phyloP scores from a whole-genome alignment of 2,113 vertebrate genomes.

The Oreotragus oreotragus region DNA sequence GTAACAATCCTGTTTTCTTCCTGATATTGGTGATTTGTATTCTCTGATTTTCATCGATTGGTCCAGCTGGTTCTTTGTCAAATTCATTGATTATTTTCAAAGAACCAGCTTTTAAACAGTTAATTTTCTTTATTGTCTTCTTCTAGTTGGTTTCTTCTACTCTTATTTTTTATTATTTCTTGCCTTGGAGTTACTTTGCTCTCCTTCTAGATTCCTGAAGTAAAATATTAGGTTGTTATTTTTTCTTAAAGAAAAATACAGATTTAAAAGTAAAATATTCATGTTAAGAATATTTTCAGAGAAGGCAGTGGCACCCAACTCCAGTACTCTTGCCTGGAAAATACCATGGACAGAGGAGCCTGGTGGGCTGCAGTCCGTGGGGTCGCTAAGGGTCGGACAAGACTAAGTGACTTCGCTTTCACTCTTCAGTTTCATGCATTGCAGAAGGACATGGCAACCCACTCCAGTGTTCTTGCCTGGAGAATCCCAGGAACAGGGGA shows the following conservation, averaged over 20 bases:
- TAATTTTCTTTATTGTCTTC: background rate
- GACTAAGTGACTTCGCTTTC: too few species aligned
- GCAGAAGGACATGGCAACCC: too few species aligned
- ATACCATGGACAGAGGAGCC: too few species aligned
- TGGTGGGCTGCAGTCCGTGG: too few species aligned
- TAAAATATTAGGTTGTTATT: background rate
- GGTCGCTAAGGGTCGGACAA: accelerated
- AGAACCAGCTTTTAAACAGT: background rate
- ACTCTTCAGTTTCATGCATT: too few species aligned
- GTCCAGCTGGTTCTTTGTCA: background rate
- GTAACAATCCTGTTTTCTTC: background rate
- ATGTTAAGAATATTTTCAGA: background rate
- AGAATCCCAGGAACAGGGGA: too few species aligned
- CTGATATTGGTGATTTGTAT: background rate
- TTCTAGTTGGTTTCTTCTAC: background rate
- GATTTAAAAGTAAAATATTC: background rate
- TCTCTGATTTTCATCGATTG: background rate
- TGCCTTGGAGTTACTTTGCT: background rate
- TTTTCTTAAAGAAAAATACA: background rate
- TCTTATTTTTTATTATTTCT: background rate
- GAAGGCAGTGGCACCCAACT: too few species aligned
- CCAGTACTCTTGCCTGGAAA: too few species aligned
- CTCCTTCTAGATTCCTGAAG: background rate
- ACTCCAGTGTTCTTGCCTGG: too few species aligned
- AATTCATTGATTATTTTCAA: background rate